Conservation (phyloP, 2,888 invertebrate genomes). For the Chrysolina americana region DNA sequence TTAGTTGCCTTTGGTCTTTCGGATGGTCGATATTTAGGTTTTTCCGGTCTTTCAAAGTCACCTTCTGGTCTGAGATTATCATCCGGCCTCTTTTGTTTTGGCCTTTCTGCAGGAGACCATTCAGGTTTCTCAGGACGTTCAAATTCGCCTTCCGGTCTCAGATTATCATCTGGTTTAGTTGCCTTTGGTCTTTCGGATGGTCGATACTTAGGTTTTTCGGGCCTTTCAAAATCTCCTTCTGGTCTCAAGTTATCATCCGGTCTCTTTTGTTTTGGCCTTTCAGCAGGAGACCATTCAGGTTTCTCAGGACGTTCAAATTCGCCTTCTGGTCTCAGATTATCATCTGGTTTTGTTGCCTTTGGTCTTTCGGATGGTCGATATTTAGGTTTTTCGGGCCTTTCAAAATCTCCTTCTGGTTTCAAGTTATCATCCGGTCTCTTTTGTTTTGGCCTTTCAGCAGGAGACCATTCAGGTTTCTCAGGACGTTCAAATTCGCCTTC, state of each 20-base stretch:
- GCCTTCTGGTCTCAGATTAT: slow-evolving; percentile 75
- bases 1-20: slow-evolving; percentile 67
- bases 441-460: slow-evolving; percentile 70
- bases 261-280: slow-evolving; percentile 62
- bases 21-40: slow-evolving; percentile 65
- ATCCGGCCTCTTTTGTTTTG: slow-evolving; percentile 61
- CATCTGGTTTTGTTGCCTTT: slow-evolving; percentile 69
- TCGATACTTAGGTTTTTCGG: slow-evolving; percentile 57
- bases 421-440: slow-evolving; percentile 72
- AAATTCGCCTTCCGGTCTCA: slow-evolving; percentile 71
- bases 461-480: slow-evolving; percentile 69
- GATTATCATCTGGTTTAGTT: slow-evolving; percentile 66
- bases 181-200: slow-evolving; percentile 65
- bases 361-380: slow-evolving; percentile 47
- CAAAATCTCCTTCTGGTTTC: slow-evolving; percentile 72
- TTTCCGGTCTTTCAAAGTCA: slow-evolving; percentile 68
- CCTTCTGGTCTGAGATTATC: slow-evolving; percentile 73
- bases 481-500: slow-evolving; percentile 72
- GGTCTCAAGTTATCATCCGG: slow-evolving; percentile 71
- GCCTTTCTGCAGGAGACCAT: slow-evolving; percentile 69
- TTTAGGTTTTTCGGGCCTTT: slow-evolving; percentile 68
- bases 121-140: slow-evolving; percentile 68
- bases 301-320: slow-evolving; percentile 72
- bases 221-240: slow-evolving; percentile 71
- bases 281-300: slow-evolving; percentile 67